Percentiles rank a stretch among this genome's conserved stretches.
Conservation (phyloP, 2,888 invertebrate species). For the Heliconius charithonia region DNA sequence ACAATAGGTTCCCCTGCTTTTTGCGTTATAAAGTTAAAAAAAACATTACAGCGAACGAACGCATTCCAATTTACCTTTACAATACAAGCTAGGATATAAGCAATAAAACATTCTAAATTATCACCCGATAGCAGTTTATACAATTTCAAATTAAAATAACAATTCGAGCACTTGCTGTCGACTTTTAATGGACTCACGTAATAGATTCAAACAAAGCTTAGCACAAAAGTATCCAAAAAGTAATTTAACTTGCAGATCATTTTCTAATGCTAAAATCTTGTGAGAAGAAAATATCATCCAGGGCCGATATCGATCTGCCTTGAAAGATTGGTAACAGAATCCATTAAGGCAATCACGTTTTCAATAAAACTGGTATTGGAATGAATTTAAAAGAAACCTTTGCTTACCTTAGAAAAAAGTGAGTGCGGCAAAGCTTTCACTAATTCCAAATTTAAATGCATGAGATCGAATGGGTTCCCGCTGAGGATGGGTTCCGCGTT, state of each 20-base stretch:
- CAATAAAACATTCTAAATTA: conserved; percentile 50
- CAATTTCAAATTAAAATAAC: conserved; percentile 46
- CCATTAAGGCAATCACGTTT: conserved; percentile 77
- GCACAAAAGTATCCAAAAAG: conserved; percentile 37
- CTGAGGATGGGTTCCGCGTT: conserved; percentile 63
- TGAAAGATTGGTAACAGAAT: conserved; percentile 51
- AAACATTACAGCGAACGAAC: conserved; percentile 42
- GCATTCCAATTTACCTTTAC: conserved; percentile 47
- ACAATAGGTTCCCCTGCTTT: not conserved
- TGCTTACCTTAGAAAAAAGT: conserved; percentile 73
- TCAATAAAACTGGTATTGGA: conserved; percentile 71
- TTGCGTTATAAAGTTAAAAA: not conserved
- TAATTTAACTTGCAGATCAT: conserved; percentile 41
- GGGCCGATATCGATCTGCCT: conserved; percentile 18
- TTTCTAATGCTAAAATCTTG: conserved; percentile 30
- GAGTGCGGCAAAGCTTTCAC: conserved; percentile 74
- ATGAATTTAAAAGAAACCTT: conserved; percentile 64
- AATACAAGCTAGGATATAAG: conserved; percentile 47
- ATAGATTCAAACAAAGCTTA: conserved; percentile 34
- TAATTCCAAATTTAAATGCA: conserved; percentile 84
- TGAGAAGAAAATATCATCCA: conserved; percentile 25
- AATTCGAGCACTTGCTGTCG: conserved; percentile 40
- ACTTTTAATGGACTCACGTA: conserved; percentile 41
- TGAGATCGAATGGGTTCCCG: conserved; percentile 81
- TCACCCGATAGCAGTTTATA: conserved; percentile 46